These are phyloP conservation scores for Staurois parvus DNA, from an alignment of 2,797 vertebrate species.

Conservation along the genomic window DNA sequence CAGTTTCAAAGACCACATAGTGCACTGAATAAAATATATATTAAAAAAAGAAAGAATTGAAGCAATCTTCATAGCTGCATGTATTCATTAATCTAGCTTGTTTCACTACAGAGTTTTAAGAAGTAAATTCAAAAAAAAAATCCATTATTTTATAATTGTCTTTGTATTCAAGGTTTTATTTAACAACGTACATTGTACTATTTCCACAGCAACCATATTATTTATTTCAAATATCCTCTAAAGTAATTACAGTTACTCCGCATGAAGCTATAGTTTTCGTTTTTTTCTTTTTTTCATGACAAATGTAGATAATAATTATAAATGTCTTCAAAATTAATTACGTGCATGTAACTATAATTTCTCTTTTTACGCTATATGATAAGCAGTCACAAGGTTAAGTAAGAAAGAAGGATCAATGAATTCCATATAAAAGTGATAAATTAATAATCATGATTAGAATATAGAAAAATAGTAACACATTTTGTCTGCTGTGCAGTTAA, in stretches of 20 bases:
- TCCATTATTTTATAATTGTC: not conserved
- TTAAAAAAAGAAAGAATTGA: no score
- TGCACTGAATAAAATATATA: no score
- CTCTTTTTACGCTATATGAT: not conserved
- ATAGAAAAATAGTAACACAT: no score
- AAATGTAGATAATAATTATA: not conserved
- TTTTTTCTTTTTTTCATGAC: not conserved
- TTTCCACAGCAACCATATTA: not conserved
- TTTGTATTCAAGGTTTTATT: not conserved
- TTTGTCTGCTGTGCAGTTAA: no score
- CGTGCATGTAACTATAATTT: not conserved
- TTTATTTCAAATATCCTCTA: not conserved
- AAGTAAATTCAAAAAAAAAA: not conserved
- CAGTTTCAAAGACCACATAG: no score
- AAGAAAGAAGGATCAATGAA: not conserved
- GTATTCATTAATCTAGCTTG: no score
- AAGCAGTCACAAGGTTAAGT: not conserved
- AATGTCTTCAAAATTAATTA: not conserved
- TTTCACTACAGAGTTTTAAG: not conserved
- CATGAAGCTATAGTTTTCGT: not conserved
- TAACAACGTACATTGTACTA: not conserved
- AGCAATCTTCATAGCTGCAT: no score
- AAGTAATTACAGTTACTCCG: not conserved
- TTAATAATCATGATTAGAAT: no score
- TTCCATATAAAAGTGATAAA: not conserved